Evolutionary conservation across 2,888 invertebrate species (phyloP).

Genomic region (Drosophila anomalata): DNA sequence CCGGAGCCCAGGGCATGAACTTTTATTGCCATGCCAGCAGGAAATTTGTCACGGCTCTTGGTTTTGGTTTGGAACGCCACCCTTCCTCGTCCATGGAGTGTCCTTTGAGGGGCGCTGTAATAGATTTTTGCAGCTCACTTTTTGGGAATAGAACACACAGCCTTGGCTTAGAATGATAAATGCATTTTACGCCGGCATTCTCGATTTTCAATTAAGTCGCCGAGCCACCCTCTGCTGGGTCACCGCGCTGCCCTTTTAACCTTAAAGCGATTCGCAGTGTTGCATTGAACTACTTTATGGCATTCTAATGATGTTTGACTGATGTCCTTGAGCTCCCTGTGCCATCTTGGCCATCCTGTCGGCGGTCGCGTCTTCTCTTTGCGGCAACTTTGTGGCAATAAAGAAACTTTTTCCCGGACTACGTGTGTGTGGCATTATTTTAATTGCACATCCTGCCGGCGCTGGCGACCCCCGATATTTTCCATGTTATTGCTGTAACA

Average conservation of each 20-base stretch:
- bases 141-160: slow-evolving; percentile 35
- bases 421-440: slow-evolving; percentile 78
- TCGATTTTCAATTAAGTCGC: slow-evolving; percentile 63
- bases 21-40: slow-evolving; percentile 70
- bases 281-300: slow-evolving; percentile 65
- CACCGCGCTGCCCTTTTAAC: slow-evolving; percentile 40
- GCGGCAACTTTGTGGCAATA: slow-evolving; percentile 52
- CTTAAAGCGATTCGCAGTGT: slow-evolving; percentile 57
- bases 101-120: slow-evolving; percentile 43
- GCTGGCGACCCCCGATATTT: slow-evolving; percentile 4
- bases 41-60: slow-evolving; percentile 73
- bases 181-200: slow-evolving; percentile 70
- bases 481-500: slow-evolving; percentile 58
- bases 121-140: slow-evolving; percentile 69
- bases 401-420: slow-evolving; percentile 60
- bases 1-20: slow-evolving; percentile 34
- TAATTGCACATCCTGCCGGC: slow-evolving; percentile 66
- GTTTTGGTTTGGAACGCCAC: slow-evolving; percentile 17
- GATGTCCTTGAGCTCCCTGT: slow-evolving; percentile 44
- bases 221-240: slow-evolving; percentile 32
- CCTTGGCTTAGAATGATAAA: slow-evolving; percentile 66
- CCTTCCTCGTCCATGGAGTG: not conserved
- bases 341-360: slow-evolving; percentile 1
- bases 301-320: slow-evolving; percentile 71
- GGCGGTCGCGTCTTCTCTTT: not conserved